Evolutionary conservation across 2,888 invertebrate genomes (phyloP), one percentile per base, ranked within the genome.

Genomic region (Latrodectus elegans): DNA sequence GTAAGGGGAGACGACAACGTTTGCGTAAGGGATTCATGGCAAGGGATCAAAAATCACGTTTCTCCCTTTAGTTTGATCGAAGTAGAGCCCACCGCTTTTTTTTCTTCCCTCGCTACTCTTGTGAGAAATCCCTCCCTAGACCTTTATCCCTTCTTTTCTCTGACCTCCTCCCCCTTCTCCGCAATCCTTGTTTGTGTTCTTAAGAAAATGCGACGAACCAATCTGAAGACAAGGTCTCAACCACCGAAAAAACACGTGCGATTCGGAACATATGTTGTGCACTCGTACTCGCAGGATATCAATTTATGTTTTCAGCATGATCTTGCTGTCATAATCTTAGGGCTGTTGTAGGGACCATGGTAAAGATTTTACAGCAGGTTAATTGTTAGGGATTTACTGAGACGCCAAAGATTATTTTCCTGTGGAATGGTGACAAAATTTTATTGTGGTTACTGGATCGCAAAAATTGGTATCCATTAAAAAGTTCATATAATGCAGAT

Each of bases 1-100:
- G 84, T 74, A 84, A 84, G 84, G 84, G 84, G 84, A 84, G 84
- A 84, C 78, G 84, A 78, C 67, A 53, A 64, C 72, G 78, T 84
- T 79, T 84, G 84, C 73, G 78, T 55, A 76, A 71, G 68, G 72
- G 77, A 79, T 67, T 76, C 71, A 71, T 76, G 26, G 78, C 72
- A 64, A n/a, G n/a, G 84, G 74, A 84, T 84, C 84, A 84, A 79
- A 79, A 79, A 84, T 84, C 84, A 77, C 49, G 71, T 60, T 60
- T 64, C 52, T 52, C 65, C 77, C 53, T 49, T 49, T n/a, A 65
- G 12, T 68, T 67, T 53, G 70, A 71, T 38, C 52, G 51, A 17
- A 51, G 17, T 53, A 15, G 49, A 77, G 68, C 64, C 49, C 38
- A 38, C 38, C 38, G 6, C 38, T 38, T 38, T 22, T 22, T 38